phyloP scores from a whole-genome alignment of 2,113 vertebrate genomes.

The Fulica atra region DNA sequence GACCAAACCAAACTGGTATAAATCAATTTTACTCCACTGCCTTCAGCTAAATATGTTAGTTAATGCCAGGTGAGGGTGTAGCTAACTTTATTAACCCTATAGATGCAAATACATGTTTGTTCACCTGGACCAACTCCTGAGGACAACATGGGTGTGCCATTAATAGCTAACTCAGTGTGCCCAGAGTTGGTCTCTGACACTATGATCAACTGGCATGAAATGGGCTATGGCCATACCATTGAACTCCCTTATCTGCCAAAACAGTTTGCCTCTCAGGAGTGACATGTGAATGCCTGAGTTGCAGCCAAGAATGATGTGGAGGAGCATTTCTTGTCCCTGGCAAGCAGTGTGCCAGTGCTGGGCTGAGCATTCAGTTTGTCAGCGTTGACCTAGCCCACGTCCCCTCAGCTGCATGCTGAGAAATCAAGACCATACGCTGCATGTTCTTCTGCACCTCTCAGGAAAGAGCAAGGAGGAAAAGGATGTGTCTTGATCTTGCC shows the following conservation, averaged over 20 bases:
- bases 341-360: neutral
- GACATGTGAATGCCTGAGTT: neutral
- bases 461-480: neutral
- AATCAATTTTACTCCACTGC: neutral
- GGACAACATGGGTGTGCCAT: accelerated
- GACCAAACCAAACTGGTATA: neutral
- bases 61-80: neutral
- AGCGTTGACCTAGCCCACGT: neutral
- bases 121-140: neutral
- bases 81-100: neutral
- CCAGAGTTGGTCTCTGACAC: neutral
- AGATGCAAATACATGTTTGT: neutral
- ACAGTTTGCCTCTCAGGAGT: neutral
- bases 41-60: neutral
- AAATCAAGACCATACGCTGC: accelerated
- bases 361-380: neutral
- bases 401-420: neutral
- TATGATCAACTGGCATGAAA: neutral
- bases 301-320: neutral
- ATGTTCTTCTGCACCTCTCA: neutral
- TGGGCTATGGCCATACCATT: neutral
- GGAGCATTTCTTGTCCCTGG: neutral
- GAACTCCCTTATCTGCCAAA: neutral
- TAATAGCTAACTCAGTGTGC: neutral
- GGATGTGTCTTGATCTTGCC: neutral